Conservation (phyloP, 1,140 invertebrate genomes). For the Nomia melanderi region DNA sequence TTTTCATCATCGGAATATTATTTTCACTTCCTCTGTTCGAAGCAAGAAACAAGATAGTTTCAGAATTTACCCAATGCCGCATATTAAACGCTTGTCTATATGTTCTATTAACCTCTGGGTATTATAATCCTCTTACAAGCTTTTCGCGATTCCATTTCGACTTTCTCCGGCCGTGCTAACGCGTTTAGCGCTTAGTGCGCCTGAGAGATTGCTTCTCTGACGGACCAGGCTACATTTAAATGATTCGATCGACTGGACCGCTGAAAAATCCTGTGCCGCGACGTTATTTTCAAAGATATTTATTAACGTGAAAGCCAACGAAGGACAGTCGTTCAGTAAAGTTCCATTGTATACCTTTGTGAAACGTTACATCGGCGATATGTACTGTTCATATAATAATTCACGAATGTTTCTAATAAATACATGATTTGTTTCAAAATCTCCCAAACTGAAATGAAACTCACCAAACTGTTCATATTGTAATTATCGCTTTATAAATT, state of each 20-base stretch:
- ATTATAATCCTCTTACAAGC: conserved; percentile 40
- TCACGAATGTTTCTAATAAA: too few species aligned
- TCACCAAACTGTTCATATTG: too few species aligned
- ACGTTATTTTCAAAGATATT: neutral
- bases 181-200: neutral
- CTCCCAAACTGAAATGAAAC: too few species aligned
- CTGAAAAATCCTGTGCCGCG: neutral
- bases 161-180: conserved; percentile 36
- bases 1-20: too few species aligned
- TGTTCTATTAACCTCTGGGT: conserved; percentile 27
- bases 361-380: too few species aligned
- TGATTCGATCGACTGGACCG: neutral
- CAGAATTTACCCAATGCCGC: conserved; percentile 4
- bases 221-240: neutral
- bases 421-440: too few species aligned
- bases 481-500: too few species aligned
- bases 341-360: too few species aligned
- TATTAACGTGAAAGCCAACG: neutral
- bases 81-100: conserved; percentile 8
- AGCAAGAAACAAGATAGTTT: conserved; percentile 4
- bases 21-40: neutral
- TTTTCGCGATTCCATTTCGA: conserved; percentile 24
- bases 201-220: neutral
- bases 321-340: neutral
- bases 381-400: too few species aligned